Conservation (phyloP, 2,113 vertebrate genomes). For the Lichenostomus cassidix region DNA sequence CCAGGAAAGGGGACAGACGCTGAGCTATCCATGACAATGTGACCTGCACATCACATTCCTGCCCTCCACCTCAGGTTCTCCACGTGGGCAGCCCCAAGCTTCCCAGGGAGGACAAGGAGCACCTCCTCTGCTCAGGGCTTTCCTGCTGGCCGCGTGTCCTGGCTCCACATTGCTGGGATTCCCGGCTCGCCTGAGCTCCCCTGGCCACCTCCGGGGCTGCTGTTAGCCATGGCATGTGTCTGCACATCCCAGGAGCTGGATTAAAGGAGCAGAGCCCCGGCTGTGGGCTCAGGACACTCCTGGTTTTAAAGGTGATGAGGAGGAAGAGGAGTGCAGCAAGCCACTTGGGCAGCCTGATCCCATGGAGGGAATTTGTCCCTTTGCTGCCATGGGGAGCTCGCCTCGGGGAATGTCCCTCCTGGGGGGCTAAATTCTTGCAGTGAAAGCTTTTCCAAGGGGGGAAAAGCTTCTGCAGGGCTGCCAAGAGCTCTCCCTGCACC, state of each 20-base stretch:
- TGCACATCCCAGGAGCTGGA: not conserved
- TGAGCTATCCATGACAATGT: accelerated
- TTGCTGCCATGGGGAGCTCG: not conserved
- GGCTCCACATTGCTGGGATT: not conserved
- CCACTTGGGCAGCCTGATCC: accelerated
- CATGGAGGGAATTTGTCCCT: not conserved
- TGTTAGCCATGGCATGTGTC: not conserved
- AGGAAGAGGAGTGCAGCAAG: not conserved
- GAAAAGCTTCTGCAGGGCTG: not conserved
- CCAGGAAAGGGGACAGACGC: not conserved
- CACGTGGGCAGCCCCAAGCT: not conserved
- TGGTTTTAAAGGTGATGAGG: not conserved
- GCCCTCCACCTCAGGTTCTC: accelerated
- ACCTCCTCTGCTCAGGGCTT: not conserved
- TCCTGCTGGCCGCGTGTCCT: not conserved
- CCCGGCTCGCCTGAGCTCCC: not conserved
- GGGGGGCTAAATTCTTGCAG: not conserved
- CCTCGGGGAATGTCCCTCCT: no score
- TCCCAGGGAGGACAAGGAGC: not conserved
- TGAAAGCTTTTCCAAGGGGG: not conserved
- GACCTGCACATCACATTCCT: not conserved
- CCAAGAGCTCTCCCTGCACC: not conserved
- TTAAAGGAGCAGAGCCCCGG: not conserved
- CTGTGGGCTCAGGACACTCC: accelerated
- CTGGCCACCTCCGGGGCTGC: accelerated